Base-by-base conservation (phyloP, 2,888 invertebrate genomes). In the Drosophila merina region DNA sequence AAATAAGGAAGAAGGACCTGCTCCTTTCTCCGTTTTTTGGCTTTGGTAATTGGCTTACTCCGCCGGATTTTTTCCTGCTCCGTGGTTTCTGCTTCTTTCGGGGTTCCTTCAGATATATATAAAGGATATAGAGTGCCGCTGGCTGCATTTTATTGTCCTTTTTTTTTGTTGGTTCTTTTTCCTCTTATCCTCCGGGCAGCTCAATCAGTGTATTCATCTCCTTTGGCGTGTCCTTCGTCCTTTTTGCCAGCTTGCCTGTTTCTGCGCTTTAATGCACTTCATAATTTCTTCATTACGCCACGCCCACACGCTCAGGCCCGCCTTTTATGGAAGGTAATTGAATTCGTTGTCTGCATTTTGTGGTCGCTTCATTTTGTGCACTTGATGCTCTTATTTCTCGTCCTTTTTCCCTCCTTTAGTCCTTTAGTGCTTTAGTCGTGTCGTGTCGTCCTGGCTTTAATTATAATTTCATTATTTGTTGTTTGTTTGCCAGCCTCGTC, bases 401-500 rank as follows among this genome's bases (percentile, higher is more conserved):
- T 20, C 20, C 20, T 20, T 14, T 14, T 14, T 14, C 14, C 20
- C 20, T 20, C 20, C 12, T 6, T 36, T 36, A 12, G 36, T 36
- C 36, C 36, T 12, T 36, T 12, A 1, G n/a, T 36, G 50, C 55
- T 25, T 28, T 28, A 28, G 28, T 28, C 4, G 28, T 28, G 12
- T 33, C 45, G 45, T 47, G 12, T 33, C 45, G 45, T 49, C 59
- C 60, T 45, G 60, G 38, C 50, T 82, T 86, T 86, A 81, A 81
- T 86, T 86, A 81, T 81, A 80, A 86, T 83, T 83, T 79, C 75
- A 83, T 81, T 81, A 86, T 80, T 71, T 80, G 74, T 71, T 72
- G 62, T 80, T 77, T 72, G 74, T 70, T 62, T 30, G 66, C 58
- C 67, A 44, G 12, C 31, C 33, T 45, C 26, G 56, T 28, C 28